Percentiles rank a stretch among this genome's conserved stretches.
Conservation (phyloP, 2,113 vertebrate genomes). For the Desmodus rotundus region DNA sequence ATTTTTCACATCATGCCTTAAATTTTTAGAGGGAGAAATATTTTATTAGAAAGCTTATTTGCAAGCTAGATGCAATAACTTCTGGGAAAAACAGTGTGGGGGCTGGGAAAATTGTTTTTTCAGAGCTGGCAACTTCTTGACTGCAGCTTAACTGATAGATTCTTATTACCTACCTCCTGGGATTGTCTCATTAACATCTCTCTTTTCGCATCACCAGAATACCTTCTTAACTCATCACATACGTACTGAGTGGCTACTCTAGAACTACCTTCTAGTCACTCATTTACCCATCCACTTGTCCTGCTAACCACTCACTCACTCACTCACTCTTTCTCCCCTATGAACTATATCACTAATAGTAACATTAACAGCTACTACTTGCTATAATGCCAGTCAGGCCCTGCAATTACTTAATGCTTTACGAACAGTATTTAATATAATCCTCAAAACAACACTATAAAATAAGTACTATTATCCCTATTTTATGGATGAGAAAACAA, state of each 20-base stretch:
- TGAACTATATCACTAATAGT: background rate
- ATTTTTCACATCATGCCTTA: constrained; percentile 30
- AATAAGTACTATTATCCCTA: background rate
- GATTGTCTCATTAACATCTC: background rate
- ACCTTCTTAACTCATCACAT: background rate
- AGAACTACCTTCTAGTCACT: background rate
- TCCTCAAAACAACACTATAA: constrained; percentile 38
- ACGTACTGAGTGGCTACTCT: background rate
- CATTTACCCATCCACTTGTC: background rate
- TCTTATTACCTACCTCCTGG: background rate
- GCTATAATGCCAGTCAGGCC: background rate
- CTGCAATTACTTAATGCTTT: background rate
- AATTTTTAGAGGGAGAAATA: constrained; percentile 53
- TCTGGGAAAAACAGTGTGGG: constrained; percentile 47
- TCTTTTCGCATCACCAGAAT: background rate
- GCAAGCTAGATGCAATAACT: constrained; percentile 13
- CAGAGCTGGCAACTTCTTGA: constrained; percentile 17
- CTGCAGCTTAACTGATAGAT: constrained; percentile 11
- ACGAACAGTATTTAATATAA: constrained; percentile 17
- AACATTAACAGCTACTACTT: background rate
- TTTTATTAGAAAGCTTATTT: constrained; percentile 59
- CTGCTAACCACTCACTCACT: background rate
- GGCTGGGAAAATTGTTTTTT: constrained; percentile 41
- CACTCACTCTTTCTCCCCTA: background rate
- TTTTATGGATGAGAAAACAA: background rate